Evolutionary conservation across 2,797 vertebrate genomes (phyloP), one percentile per base, ranked within the genome.

Genomic region (Alauda arvensis): DNA sequence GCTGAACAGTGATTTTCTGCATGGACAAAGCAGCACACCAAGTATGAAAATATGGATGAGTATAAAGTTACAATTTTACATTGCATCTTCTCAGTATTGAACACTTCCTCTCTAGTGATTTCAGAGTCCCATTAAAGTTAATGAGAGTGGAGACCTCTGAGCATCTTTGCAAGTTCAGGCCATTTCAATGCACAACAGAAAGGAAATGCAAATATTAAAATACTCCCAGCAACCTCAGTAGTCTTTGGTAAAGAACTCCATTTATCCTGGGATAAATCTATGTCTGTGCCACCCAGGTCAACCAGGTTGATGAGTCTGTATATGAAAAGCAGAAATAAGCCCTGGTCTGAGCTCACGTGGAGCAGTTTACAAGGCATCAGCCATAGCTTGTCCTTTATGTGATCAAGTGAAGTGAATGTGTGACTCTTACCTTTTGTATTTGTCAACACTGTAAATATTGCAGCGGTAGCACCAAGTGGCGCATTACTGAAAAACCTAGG

Each of bases 131-230:
- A 91, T 93, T 94, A 94, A 93, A 87, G 87, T 94, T 95, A 93
- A 94, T 94, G 88, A 95, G 94, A 94, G 91, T 89, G 49, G 92
- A 94, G 93, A 94, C 91, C 93, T 94, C 90, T 42, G 74, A 85
- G 88, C 91, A 68, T 91, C 88, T 91, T 82, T 90, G 88, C 81
- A 90, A 91, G 93, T 94, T 93, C 87, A 94, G 91, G 80, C 90
- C 87, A 26, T 93, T 91, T 92, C 90, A 78, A 10, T 28, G 40
- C 80, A 74, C 87, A 85, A 24, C 75, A 83, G 70, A 85, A 92
- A 82, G 75, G 83, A 94, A 89, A 89, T 79, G 80, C 91, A 90
- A 92, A 90, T 94, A 81, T 83, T 91, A 89, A 87, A 90, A 81
- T 49, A 62, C 53, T 82, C 65, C 23, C 39, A 55, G 63, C 77